A percentile compares a stretch with the other conserved stretches of the same genome.
phyloP scores from a whole-genome alignment of 2,797 vertebrate species.

The Zenarchopterus dispar region DNA sequence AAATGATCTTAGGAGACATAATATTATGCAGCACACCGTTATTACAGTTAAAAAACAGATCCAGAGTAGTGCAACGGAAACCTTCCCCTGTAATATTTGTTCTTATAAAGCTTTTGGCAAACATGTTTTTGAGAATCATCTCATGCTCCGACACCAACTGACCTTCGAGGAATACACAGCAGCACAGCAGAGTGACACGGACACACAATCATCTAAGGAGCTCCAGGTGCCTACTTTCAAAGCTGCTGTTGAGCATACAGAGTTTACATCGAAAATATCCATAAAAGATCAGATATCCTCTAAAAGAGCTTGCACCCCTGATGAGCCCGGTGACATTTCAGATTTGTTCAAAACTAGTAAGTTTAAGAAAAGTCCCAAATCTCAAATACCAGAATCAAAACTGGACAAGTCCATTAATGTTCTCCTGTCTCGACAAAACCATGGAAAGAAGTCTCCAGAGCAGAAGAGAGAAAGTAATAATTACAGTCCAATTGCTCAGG shows the following conservation, averaged over 20 bases:
- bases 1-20: slow-evolving; percentile 90
- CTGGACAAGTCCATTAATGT: slow-evolving; percentile 89
- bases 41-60: slow-evolving; percentile 79
- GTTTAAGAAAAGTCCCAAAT: slow-evolving; percentile 86
- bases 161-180: slow-evolving; percentile 64
- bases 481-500: slow-evolving; percentile 78
- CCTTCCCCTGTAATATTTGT: slow-evolving; percentile 88
- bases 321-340: slow-evolving; percentile 84
- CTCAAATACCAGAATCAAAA: slow-evolving; percentile 85
- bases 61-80: slow-evolving; percentile 71
- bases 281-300: slow-evolving; percentile 67
- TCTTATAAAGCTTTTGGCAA: slow-evolving; percentile 89
- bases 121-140: slow-evolving; percentile 91
- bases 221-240: slow-evolving; percentile 49
- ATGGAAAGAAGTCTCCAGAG: slow-evolving; percentile 83
- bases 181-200: slow-evolving; percentile 41
- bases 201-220: slow-evolving; percentile 50
- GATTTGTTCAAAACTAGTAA: slow-evolving; percentile 89
- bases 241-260: slow-evolving; percentile 63
- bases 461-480: slow-evolving; percentile 82
- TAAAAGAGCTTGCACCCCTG: slow-evolving; percentile 64
- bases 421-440: slow-evolving; percentile 84
- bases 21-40: slow-evolving; percentile 88
- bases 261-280: slow-evolving; percentile 73
- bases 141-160: slow-evolving; percentile 87